A percentile compares a stretch with the other conserved stretches of the same genome.
These are phyloP conservation scores for Brachypteracias leptosomus DNA, from an alignment of 2,113 vertebrate species.

Conservation along the genomic window DNA sequence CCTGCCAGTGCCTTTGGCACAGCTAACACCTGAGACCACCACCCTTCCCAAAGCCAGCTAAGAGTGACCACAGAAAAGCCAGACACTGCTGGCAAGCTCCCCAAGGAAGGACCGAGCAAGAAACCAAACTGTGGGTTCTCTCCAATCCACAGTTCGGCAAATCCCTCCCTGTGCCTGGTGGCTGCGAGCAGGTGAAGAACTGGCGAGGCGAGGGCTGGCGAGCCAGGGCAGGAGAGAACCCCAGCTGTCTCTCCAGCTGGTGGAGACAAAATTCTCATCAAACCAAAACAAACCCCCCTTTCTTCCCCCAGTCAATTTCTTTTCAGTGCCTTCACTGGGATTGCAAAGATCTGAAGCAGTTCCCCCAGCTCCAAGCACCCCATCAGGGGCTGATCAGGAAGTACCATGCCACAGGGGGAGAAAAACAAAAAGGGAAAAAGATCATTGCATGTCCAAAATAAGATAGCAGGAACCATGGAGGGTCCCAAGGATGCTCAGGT, in stretches of 20 bases:
- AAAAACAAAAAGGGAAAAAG: neutral
- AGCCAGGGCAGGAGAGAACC: conserved; percentile 22
- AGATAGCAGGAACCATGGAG: neutral
- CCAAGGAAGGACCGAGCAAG: accelerated
- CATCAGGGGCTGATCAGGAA: neutral
- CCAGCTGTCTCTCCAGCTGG: conserved; percentile 68
- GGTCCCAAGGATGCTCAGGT: neutral
- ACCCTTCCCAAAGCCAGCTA: accelerated
- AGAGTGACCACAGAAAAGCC: neutral
- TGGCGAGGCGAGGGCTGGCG: neutral
- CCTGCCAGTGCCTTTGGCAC: neutral
- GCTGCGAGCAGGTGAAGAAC: conserved; percentile 24
- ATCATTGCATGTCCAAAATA: neutral
- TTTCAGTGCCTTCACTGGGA: neutral
- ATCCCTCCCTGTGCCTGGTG: neutral
- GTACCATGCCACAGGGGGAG: accelerated
- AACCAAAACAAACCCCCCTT: conserved; percentile 16
- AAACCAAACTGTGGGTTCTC: neutral
- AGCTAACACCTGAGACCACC: neutral
- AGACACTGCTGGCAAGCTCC: neutral
- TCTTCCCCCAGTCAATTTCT: neutral
- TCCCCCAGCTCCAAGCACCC: neutral
- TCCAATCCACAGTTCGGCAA: neutral
- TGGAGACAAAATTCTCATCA: conserved; percentile 56
- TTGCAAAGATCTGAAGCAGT: neutral